Conservation (phyloP, 2,888 invertebrate species). For the Nudaria mundana region DNA sequence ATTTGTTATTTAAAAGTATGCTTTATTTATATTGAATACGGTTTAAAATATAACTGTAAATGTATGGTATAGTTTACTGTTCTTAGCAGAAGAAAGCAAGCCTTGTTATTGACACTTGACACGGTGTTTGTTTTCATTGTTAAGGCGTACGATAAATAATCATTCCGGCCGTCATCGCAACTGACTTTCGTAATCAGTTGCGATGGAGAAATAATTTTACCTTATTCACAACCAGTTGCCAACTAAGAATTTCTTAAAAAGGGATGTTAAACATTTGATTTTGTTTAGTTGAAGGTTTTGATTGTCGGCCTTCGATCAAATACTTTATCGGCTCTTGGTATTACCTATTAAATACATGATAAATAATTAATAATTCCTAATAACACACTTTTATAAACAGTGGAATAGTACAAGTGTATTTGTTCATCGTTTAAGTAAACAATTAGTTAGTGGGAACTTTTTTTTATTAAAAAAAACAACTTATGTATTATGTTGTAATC, state of each 20-base stretch:
- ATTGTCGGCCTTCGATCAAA: not conserved
- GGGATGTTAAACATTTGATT: not conserved
- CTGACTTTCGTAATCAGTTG: too few species aligned
- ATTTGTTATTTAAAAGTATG: constrained; percentile 7
- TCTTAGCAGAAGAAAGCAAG: constrained; percentile 65
- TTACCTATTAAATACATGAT: too few species aligned
- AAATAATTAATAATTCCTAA: too few species aligned
- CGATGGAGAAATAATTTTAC: constrained; percentile 4
- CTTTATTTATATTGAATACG: constrained; percentile 8
- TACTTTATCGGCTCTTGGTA: too few species aligned
- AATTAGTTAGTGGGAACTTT: too few species aligned
- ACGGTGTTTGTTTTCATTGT: constrained; percentile 55
- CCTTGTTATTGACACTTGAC: constrained; percentile 75
- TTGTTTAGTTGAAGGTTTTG: not conserved
- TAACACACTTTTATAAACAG: too few species aligned
- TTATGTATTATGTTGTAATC: too few species aligned
- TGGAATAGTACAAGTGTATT: too few species aligned
- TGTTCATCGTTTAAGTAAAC: too few species aligned
- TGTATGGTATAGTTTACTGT: constrained; percentile 45
- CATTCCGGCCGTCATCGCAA: too few species aligned
- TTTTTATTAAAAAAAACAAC: too few species aligned
- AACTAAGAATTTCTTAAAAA: too few species aligned
- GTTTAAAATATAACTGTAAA: constrained; percentile 14
- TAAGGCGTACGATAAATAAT: constrained; percentile 26
- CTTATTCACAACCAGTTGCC: constrained; percentile 1